Evolutionary conservation across 30 jellyfish, hydroid and myxozoan genomes (phyloP).

Genomic region (Rhopilema esculentum): DNA sequence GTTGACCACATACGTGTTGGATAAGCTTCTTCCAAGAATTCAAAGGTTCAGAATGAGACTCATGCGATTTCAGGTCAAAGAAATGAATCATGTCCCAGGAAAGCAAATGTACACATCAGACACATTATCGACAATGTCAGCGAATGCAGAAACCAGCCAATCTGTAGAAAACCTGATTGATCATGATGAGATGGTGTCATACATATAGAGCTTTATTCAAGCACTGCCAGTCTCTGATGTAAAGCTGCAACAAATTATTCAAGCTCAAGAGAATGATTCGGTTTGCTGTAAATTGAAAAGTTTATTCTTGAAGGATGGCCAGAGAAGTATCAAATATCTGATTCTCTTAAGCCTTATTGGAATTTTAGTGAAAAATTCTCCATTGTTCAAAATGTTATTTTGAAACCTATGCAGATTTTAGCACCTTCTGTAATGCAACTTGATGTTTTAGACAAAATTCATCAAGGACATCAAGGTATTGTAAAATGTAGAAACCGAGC

Average conservation of each 20-base stretch:
- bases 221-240: conserved; percentile 50
- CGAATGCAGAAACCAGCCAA: conserved; percentile 8
- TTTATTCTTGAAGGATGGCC: conserved; percentile 43
- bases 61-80: conserved; percentile 51
- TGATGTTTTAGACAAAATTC: conserved; percentile 55
- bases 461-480: conserved; percentile 63
- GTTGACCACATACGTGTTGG: conserved; percentile 57
- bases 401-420: conserved; percentile 57
- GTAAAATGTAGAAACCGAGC: conserved; percentile 51
- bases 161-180: conserved; percentile 55
- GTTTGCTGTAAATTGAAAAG: conserved; percentile 49
- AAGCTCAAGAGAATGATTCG: conserved; percentile 43
- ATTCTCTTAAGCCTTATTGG: conserved; percentile 50
- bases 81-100: conserved; percentile 47
- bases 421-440: conserved; percentile 64
- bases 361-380: conserved; percentile 36
- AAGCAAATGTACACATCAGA: conserved; percentile 76
- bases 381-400: conserved; percentile 21
- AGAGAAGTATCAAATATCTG: conserved; percentile 53
- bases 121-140: conserved; percentile 54
- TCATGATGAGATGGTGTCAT: conserved; percentile 30
- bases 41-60: conserved; percentile 55
- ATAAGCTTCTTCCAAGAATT: conserved; percentile 56
- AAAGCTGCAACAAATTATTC: conserved; percentile 44
- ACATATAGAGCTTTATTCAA: conserved; percentile 6